Conservation (phyloP, 1,140 invertebrate species). For the Stegodyphus dumicola region DNA sequence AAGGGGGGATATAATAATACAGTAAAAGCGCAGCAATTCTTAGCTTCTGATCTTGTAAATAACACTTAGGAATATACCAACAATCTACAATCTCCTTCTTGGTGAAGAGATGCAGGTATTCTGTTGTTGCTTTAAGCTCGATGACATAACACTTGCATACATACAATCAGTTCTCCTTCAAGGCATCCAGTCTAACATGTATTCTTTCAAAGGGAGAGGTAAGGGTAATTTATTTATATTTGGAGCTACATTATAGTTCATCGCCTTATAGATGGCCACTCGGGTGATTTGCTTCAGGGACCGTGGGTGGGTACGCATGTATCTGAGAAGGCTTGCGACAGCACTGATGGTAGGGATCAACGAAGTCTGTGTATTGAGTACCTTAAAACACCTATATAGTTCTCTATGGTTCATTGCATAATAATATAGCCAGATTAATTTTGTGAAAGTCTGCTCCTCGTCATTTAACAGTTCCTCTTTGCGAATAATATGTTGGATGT, state of each 20-base stretch:
- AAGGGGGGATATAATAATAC: no score
- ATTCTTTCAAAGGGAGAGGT: slow-evolving; percentile 76
- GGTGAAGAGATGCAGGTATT: no score
- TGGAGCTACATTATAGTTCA: slow-evolving; percentile 73
- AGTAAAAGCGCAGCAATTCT: no score
- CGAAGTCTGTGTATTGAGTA: slow-evolving; percentile 75
- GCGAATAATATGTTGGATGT: slow-evolving; percentile 76
- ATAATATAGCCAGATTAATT: slow-evolving; percentile 77
- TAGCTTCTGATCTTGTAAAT: no score
- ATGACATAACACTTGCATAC: no score
- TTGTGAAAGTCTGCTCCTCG: slow-evolving; percentile 74
- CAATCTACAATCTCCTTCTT: no score
- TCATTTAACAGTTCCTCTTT: slow-evolving; percentile 77
- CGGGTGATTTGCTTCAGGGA: slow-evolving; percentile 74
- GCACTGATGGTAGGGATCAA: slow-evolving; percentile 76
- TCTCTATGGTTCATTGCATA: slow-evolving; percentile 77
- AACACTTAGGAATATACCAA: no score
- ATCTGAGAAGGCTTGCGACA: slow-evolving; percentile 74
- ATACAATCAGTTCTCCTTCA: neutral
- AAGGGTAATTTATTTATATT: slow-evolving; percentile 77
- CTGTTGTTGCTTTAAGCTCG: no score
- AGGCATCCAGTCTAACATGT: slow-evolving; percentile 72
- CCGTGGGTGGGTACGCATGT: slow-evolving; percentile 75
- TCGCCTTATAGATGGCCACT: slow-evolving; percentile 75
- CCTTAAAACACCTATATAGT: slow-evolving; percentile 74